Conservation (phyloP, 2,797 vertebrate genomes). For the Chaetodon trifasciatus region DNA sequence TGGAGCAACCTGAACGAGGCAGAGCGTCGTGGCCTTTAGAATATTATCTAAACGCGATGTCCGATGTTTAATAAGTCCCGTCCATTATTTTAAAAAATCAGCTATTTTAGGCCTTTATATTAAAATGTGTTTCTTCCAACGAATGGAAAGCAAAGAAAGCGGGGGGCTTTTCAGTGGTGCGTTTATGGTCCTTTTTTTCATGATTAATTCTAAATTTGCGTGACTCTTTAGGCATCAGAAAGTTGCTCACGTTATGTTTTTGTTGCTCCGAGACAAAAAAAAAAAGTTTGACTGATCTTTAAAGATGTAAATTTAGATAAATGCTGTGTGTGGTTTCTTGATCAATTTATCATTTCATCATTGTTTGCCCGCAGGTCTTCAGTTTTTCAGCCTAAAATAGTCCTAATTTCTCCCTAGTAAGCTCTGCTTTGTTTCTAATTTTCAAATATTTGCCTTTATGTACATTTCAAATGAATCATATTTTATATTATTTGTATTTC, state of each 20-base stretch:
- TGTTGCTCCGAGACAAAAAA: background rate
- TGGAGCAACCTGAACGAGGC: background rate
- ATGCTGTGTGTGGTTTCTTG: background rate
- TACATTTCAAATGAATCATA: background rate
- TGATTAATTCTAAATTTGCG: no score
- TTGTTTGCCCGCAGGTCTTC: constrained; percentile 7
- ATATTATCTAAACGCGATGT: background rate
- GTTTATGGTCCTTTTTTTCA: background rate
- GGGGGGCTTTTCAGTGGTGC: background rate
- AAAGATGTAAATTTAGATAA: background rate
- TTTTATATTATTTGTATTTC: background rate
- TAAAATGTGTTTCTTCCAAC: background rate
- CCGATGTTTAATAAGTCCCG: background rate
- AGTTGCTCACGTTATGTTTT: background rate
- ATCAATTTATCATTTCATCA: background rate
- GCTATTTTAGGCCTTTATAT: background rate
- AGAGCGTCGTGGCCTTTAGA: background rate
- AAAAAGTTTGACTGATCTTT: background rate
- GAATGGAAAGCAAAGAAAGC: constrained; percentile 1
- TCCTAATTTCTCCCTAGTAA: background rate
- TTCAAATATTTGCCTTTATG: background rate
- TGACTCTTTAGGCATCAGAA: background rate
- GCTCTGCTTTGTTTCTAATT: background rate
- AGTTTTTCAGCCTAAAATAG: background rate
- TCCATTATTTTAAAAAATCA: background rate